These are phyloP conservation scores for Acanthococcus lagerstroemiae DNA, from an alignment of 2,888 invertebrate genomes.

Conservation along the genomic window DNA sequence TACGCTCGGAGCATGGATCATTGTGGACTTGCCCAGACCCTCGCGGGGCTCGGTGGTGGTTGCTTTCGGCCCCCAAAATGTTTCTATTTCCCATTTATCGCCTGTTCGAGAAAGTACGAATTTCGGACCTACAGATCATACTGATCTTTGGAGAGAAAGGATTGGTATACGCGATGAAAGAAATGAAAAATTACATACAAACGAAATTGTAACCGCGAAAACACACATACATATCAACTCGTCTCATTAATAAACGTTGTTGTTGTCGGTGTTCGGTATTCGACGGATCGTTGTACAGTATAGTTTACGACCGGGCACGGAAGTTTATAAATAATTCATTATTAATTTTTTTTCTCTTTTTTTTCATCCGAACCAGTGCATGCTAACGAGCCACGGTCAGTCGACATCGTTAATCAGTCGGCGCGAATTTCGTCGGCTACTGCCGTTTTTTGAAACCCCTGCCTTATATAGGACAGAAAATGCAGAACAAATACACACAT, in stretches of 20 bases:
- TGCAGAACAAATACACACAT: neutral
- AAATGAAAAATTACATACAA: no score
- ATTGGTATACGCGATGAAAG: no score
- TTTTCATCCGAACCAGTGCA: neutral
- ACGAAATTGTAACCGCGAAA: neutral
- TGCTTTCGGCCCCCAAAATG: no score
- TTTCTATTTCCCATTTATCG: no score
- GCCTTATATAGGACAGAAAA: neutral
- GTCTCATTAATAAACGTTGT: neutral
- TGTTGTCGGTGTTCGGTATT: no score
- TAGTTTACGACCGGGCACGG: constrained; percentile 4
- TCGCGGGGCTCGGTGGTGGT: no score
- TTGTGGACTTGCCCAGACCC: no score
- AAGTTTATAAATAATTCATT: constrained; percentile 11
- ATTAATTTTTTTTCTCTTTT: neutral
- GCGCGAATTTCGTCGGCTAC: neutral
- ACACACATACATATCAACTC: no score
- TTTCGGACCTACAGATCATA: no score
- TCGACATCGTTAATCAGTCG: neutral
- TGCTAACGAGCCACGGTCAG: neutral
- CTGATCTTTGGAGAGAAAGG: no score
- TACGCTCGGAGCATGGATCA: no score
- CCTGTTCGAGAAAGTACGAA: no score
- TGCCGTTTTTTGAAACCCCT: neutral
- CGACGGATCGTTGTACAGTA: neutral